These are phyloP conservation scores for Hephaestus fuliginosus DNA, from an alignment of 2,797 vertebrate genomes.

Conservation along the genomic window DNA sequence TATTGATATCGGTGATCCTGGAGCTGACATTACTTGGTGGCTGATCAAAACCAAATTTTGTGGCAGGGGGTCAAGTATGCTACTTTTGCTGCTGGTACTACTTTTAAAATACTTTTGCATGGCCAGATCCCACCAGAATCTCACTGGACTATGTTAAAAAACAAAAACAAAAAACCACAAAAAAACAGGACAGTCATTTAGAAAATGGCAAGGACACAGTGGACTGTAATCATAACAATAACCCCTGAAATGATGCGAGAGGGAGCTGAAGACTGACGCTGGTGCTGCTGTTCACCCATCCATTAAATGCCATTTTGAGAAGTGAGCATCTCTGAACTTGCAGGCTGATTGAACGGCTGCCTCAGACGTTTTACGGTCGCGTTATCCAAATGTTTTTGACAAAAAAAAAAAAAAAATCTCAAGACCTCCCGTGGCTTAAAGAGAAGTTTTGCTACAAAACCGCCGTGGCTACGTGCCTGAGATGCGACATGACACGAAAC, in stretches of 20 bases:
- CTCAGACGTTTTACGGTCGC: constrained; percentile 13
- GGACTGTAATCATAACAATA: constrained; percentile 33
- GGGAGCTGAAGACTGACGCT: constrained; percentile 4
- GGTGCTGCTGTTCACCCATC: constrained; percentile 29
- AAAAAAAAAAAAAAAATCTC: constrained; percentile 1
- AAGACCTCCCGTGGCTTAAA: not conserved
- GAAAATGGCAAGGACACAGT: constrained; percentile 5
- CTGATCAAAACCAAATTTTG: not conserved
- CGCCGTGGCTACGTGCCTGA: not conserved
- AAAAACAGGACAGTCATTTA: not conserved
- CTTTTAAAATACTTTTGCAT: not conserved
- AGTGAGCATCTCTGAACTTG: constrained; percentile 18
- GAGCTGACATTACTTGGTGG: not conserved
- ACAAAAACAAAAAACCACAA: not conserved
- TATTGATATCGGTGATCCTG: not conserved
- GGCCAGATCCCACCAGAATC: not conserved
- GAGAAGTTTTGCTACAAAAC: constrained; percentile 9
- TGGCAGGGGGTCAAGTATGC: not conserved
- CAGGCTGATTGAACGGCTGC: constrained; percentile 32
- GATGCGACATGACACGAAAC: not conserved
- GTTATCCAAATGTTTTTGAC: constrained; percentile 31
- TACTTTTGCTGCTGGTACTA: not conserved
- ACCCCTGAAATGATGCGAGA: constrained; percentile 1
- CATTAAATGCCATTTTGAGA: constrained; percentile 45
- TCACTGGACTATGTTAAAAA: not conserved